These are phyloP conservation scores for Tinamus major DNA, from an alignment of 2,797 vertebrate genomes.

Conservation along the genomic window DNA sequence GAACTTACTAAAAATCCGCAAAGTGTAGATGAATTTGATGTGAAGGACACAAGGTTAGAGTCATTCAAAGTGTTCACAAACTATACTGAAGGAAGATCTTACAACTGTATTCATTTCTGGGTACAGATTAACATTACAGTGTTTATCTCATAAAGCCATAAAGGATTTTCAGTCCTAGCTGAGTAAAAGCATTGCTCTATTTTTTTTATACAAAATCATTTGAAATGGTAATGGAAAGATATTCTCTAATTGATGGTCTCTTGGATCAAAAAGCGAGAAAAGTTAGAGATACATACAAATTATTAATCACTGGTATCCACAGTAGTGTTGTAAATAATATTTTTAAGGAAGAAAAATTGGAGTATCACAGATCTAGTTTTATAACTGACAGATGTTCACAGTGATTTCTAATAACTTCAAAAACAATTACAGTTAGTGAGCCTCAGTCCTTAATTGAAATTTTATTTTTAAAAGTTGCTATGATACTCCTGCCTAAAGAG, in stretches of 20 bases:
- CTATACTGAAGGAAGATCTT: not conserved
- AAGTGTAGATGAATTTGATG: not conserved
- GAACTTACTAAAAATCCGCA: not conserved
- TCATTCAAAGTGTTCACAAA: not conserved
- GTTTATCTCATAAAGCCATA: slow-evolving; percentile 4
- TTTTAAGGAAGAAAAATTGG: not conserved
- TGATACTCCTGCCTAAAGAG: not conserved
- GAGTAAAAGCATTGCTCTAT: not conserved
- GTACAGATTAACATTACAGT: not conserved
- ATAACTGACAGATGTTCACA: not conserved
- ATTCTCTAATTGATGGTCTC: not conserved
- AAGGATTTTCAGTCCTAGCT: not conserved
- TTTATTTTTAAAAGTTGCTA: not conserved
- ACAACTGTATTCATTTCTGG: not conserved
- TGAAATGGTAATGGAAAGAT: slow-evolving; percentile 20
- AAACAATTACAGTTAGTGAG: not conserved
- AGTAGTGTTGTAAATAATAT: not conserved
- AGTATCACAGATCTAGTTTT: not conserved
- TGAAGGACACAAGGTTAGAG: not conserved
- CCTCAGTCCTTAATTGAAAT: not conserved
- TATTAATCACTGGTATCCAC: not conserved
- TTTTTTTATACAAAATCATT: not conserved
- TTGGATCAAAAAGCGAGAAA: not conserved
- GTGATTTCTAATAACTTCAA: not conserved
- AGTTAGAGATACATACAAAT: not conserved